phyloP scores from a whole-genome alignment of 2,797 vertebrate genomes.

The Macropodus opercularis region DNA sequence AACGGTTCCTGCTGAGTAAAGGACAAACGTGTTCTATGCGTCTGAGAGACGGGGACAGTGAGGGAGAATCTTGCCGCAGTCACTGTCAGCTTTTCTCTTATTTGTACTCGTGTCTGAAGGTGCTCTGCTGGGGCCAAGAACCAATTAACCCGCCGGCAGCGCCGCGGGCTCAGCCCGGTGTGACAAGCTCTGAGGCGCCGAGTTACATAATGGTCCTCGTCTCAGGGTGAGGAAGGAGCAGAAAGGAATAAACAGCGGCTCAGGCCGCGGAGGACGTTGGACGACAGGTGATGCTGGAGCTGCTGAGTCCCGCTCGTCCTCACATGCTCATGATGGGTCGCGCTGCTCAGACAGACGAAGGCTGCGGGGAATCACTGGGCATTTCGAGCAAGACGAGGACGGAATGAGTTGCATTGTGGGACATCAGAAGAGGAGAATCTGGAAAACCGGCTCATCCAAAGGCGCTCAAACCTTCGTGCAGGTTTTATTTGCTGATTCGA shows the following conservation, averaged over 20 bases:
- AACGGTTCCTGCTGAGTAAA: not conserved
- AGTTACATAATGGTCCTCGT: constrained; percentile 46
- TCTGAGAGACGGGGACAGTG: not conserved
- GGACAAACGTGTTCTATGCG: not conserved
- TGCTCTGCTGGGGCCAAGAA: constrained; percentile 45
- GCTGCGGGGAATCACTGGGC: not conserved
- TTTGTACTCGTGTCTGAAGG: constrained; percentile 25
- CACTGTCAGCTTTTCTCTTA: not conserved
- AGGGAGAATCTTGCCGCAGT: not conserved
- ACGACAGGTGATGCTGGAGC: constrained; percentile 35
- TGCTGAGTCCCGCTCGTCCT: constrained; percentile 16
- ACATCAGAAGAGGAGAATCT: too few species aligned
- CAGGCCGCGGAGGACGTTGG: constrained; percentile 26
- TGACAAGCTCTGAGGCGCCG: constrained; percentile 49
- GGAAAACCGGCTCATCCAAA: too few species aligned
- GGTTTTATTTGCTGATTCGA: too few species aligned
- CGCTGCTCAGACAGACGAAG: not conserved
- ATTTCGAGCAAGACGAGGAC: too few species aligned
- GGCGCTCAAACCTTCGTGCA: too few species aligned
- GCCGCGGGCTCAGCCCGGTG: constrained; percentile 25
- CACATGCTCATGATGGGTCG: constrained; percentile 16
- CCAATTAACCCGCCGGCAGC: constrained; percentile 66
- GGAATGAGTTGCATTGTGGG: too few species aligned
- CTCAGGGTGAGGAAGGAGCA: constrained; percentile 36
- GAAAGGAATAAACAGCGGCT: constrained; percentile 35